These are phyloP conservation scores for Zenarchopterus dispar DNA, from an alignment of 2,797 vertebrate genomes.

Conservation along the genomic window DNA sequence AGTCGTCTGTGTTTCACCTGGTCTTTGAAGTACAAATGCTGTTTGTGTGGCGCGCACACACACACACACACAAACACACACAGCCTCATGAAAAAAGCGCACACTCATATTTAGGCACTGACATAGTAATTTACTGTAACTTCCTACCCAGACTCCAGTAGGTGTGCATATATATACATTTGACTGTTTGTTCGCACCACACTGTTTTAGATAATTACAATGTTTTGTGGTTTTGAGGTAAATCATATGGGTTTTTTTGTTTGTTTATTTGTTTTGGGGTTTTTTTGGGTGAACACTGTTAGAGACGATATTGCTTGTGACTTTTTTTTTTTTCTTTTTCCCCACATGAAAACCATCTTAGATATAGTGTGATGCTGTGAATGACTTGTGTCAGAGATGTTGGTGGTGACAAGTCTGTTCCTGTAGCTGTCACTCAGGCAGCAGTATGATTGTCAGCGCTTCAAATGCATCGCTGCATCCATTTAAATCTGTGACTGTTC, in stretches of 20 bases:
- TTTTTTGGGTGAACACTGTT: neutral
- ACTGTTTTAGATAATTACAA: slow-evolving; percentile 7
- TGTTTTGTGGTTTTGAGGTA: slow-evolving; percentile 14
- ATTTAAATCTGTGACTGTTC: slow-evolving; percentile 43
- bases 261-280: neutral
- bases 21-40: slow-evolving; percentile 50
- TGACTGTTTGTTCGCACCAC: slow-evolving; percentile 4
- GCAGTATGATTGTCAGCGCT: slow-evolving; percentile 39
- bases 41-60: slow-evolving; percentile 30
- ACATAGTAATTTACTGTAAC: slow-evolving; percentile 40
- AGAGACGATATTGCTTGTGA: no score
- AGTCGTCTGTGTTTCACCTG: slow-evolving; percentile 44
- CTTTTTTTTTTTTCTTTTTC: no score
- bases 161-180: slow-evolving; percentile 2
- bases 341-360: neutral
- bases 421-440: slow-evolving; percentile 53
- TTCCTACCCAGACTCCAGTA: slow-evolving; percentile 36
- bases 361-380: slow-evolving; percentile 7
- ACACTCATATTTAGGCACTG: slow-evolving; percentile 19
- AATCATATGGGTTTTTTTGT: neutral
- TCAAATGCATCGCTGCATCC: slow-evolving; percentile 50
- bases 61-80: slow-evolving; percentile 29
- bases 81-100: slow-evolving; percentile 7
- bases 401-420: slow-evolving; percentile 38
- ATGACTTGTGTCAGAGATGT: slow-evolving; percentile 14